Conservation (phyloP, 2,797 vertebrate genomes). For the Ceryle rudis region DNA sequence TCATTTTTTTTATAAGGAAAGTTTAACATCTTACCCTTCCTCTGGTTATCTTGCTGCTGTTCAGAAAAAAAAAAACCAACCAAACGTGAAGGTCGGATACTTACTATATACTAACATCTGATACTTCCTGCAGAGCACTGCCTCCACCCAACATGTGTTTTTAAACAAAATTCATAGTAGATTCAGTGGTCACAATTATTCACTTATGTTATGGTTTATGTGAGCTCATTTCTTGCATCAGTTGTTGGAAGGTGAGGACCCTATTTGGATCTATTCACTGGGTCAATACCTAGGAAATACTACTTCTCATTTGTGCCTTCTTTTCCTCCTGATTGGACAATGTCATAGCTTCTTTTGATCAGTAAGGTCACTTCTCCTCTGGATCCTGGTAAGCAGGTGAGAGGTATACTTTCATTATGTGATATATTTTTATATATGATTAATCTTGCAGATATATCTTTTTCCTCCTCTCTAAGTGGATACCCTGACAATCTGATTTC, state of each 20-base stretch:
- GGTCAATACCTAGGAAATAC: not conserved
- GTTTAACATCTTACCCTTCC: constrained; percentile 63
- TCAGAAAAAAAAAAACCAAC: not conserved
- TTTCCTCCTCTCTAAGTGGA: not conserved
- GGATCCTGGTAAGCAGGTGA: not conserved
- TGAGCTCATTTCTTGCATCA: constrained; percentile 43
- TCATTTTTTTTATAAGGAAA: constrained; percentile 21
- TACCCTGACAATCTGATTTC: not conserved
- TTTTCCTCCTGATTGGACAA: not conserved
- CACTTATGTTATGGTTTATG: constrained; percentile 25
- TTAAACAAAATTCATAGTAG: constrained; percentile 46
- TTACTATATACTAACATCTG: constrained; percentile 19
- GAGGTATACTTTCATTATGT: not conserved
- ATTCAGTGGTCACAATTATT: constrained; percentile 58
- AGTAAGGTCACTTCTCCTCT: not conserved
- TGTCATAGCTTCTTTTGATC: not conserved
- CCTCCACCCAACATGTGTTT: constrained; percentile 70
- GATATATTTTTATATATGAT: not conserved
- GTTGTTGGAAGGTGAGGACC: not conserved
- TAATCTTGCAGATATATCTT: constrained; percentile 14
- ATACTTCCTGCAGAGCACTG: constrained; percentile 66
- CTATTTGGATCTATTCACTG: not conserved
- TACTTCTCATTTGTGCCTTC: not conserved
- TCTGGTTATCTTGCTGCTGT: constrained; percentile 64
- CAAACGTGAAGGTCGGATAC: constrained; percentile 2